These are phyloP conservation scores for Theonella swinhoei DNA, from an alignment of 37 sponge, comb jelly and placozoan genomes.

Conservation along the genomic window DNA sequence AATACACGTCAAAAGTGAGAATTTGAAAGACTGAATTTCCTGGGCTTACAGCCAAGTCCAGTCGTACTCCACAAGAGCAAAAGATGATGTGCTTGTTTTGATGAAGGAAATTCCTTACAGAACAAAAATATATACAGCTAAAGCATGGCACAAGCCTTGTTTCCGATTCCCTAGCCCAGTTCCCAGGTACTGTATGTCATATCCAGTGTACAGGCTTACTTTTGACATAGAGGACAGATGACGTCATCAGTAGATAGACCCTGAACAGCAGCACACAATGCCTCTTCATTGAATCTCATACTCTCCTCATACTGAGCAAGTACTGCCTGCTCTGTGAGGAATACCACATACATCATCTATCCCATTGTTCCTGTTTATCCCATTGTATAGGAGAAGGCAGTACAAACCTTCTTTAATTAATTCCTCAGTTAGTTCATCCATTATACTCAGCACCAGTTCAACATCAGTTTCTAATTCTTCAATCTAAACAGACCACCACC, in stretches of 20 bases:
- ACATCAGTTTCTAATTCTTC: constrained; percentile 25
- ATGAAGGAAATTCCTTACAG: constrained; percentile 41
- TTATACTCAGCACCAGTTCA: constrained; percentile 47
- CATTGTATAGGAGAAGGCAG: too few species aligned
- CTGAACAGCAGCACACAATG: constrained; percentile 62
- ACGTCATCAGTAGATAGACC: constrained; percentile 43
- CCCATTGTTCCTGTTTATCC: too few species aligned
- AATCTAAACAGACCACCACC: neutral
- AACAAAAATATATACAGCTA: neutral
- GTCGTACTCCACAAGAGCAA: constrained; percentile 74
- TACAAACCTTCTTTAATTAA: constrained; percentile 69
- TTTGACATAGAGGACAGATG: constrained; percentile 79
- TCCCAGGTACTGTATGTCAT: too few species aligned
- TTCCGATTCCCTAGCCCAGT: too few species aligned
- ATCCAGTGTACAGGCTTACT: constrained; percentile 46
- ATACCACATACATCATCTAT: too few species aligned
- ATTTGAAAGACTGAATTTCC: neutral
- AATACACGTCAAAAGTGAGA: neutral
- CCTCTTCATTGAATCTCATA: constrained; percentile 34
- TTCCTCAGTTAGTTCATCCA: constrained; percentile 74
- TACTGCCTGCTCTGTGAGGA: constrained; percentile 47
- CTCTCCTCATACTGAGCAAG: constrained; percentile 56
- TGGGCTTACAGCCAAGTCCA: constrained; percentile 74
- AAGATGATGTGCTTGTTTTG: constrained; percentile 63
- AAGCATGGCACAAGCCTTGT: too few species aligned